Base-by-base conservation (phyloP, 2,888 invertebrate genomes). In the Automeris io region DNA sequence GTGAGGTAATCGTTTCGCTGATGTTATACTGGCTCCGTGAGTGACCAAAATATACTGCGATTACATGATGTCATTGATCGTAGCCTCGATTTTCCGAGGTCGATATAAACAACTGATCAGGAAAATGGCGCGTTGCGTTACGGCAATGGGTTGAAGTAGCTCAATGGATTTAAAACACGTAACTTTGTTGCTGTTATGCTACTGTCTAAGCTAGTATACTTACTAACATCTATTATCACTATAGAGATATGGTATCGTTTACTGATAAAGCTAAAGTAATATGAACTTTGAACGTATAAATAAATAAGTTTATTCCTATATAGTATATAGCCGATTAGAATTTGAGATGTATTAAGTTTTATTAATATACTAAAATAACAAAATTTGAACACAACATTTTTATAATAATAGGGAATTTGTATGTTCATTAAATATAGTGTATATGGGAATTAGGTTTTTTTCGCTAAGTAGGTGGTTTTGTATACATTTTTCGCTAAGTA, bases 1-100 rank as follows among this genome's bases (percentile, higher is more conserved):
- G 76, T 83, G 86, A 85, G 79, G 86, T 83, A 86, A 85, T 71
- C 76, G 65, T 63, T 45, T 58, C 63, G 64, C 51, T 76, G 78
- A 79, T 75, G 79, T 47, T 56, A 66, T 59, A 44, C 46, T 62
- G 45, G 61, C 79, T 79, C 75, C 82, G 81, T 77, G 79, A 83
- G 69, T 67, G 58, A 53, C 67, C 61, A 51, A 81, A 82, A 82
- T 85, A 81, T 77, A 73, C 66, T 59, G 56, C 71, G 79, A 73
- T 65, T 66, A 54, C 52, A 61, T 54, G 48, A 52, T 57, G 63
- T 54, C 69, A 72, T 67, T 76, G 78, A 68, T 63, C 71, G 62
- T 81, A 78, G 76, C 81, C 83, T 73, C 70, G 70, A 64, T 66
- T 56, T 60, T 54, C 18, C 18, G 23, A 21, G 5, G 21, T 18